Evolutionary conservation across 2,888 invertebrate genomes (phyloP).

Genomic region (Nomada goodeniana): DNA sequence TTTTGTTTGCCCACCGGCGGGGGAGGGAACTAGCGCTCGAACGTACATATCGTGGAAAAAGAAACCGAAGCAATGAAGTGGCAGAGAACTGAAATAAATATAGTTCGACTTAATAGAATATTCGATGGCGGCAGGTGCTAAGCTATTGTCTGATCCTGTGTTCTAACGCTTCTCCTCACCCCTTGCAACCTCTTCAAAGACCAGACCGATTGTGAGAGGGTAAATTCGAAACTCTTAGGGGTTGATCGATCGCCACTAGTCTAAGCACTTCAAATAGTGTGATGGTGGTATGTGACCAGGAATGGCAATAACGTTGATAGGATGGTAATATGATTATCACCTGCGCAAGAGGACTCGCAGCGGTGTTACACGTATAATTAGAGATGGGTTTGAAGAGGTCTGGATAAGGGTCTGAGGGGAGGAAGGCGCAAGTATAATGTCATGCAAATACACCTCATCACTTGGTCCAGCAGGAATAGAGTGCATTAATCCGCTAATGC

Average conservation of each 20-base stretch:
- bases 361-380: conserved; percentile 81
- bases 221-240: conserved; percentile 69
- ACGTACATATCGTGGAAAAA: neutral
- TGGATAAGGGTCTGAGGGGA: conserved; percentile 50
- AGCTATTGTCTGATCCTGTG: conserved; percentile 55
- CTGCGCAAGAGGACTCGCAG: conserved; percentile 79
- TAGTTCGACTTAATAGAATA: conserved; percentile 45
- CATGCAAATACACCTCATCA: conserved; percentile 82
- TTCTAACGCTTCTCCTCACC: neutral
- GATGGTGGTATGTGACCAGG: conserved; percentile 76
- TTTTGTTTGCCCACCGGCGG: conserved; percentile 50
- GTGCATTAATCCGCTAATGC: conserved; percentile 83
- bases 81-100: conserved; percentile 26
- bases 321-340: conserved; percentile 83
- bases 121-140: conserved; percentile 16
- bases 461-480: conserved; percentile 79
- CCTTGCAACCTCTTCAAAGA: conserved; percentile 50
- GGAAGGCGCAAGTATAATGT: conserved; percentile 78
- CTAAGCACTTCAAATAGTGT: conserved; percentile 78
- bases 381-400: conserved; percentile 77
- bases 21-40: neutral
- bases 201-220: conserved; percentile 59
- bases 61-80: neutral
- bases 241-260: conserved; percentile 70
- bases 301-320: conserved; percentile 83